These are phyloP conservation scores for Poeciliopsis retropinna DNA, from an alignment of 2,113 vertebrate species.

Conservation along the genomic window DNA sequence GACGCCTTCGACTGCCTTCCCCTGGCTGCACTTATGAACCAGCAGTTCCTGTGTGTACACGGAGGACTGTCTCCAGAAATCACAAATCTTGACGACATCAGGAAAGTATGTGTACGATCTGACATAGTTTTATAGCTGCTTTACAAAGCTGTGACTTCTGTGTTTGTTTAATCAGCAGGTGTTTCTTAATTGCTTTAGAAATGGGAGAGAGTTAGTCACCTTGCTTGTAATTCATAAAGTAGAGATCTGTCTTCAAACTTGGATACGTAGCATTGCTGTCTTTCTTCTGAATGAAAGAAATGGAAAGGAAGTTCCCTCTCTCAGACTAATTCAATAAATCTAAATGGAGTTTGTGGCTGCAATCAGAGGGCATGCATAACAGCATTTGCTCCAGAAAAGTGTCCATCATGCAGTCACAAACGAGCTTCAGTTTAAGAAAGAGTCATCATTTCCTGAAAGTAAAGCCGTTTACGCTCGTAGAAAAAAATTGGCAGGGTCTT, in stretches of 20 bases:
- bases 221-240: background rate
- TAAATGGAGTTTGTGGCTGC: slow-evolving; percentile 70
- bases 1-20: slow-evolving; percentile 99
- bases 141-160: slow-evolving; percentile 9
- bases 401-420: slow-evolving; percentile 60
- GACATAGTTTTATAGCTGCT: slow-evolving; percentile 25
- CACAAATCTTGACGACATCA: slow-evolving; percentile 98
- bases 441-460: slow-evolving; percentile 38
- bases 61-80: slow-evolving; percentile 98
- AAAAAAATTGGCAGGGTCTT: slow-evolving; percentile 11
- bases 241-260: slow-evolving; percentile 15
- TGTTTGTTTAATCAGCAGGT: slow-evolving; percentile 19
- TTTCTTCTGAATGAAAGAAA: slow-evolving; percentile 52
- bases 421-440: slow-evolving; percentile 49
- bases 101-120: slow-evolving; percentile 90
- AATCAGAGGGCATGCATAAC: slow-evolving; percentile 64
- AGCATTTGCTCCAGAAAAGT: slow-evolving; percentile 61
- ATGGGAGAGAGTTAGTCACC: background rate
- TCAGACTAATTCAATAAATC: slow-evolving; percentile 70
- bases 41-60: slow-evolving; percentile 97
- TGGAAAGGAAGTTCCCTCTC: slow-evolving; percentile 46
- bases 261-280: slow-evolving; percentile 21
- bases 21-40: slow-evolving; percentile 98
- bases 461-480: slow-evolving; percentile 29
- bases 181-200: background rate